Base-by-base conservation (phyloP, 2,113 vertebrate genomes). In the Lichenostomus cassidix region DNA sequence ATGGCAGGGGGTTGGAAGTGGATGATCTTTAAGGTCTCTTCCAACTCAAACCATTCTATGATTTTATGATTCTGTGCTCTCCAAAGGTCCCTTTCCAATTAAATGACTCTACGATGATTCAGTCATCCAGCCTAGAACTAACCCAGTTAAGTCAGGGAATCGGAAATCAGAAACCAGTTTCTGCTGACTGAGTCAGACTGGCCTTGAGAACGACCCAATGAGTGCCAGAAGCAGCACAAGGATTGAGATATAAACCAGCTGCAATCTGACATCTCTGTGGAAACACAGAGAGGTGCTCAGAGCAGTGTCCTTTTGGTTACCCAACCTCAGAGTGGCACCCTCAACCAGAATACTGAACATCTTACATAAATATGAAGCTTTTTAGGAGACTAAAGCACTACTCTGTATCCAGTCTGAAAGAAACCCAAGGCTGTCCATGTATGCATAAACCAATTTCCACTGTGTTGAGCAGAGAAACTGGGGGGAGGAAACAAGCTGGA, bases 351-450 rank as follows among this genome's bases (percentile, higher is more conserved):
- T 29, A 15, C 1, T 8, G 68, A 67, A 14, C 17, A 53, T 0
- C 1, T 33, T 3, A 35, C 14, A 64, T 3, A 33, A 77, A 42
- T 0, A 44, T 16, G 41, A 59, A 55, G n/a, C 20, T 44, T 87
- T 50, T 20, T 24, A 64, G 16, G 23, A 65, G 16, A 22, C 15
- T 22, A 19, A 47, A 75, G 27, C 3, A 2, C 59, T 56, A 3
- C 16, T 39, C 46, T 50, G 19, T 15, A 7, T 4, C 50, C 39
- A 46, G 28, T 23, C 68, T 53, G 59, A 14, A 84, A 78, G 28
- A 44, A 59, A 49, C 53, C n/a, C 0, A 0, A 59, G 49, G 37
- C 42, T 76, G 25, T 44, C 71, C 35, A 1, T 11, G 10, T 3
- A 12, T 0, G 5, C 31, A 13, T 9, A 35, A 74, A 71, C 7